phyloP scores from a whole-genome alignment of 2,113 vertebrate genomes.

The Malurus cyaneus region DNA sequence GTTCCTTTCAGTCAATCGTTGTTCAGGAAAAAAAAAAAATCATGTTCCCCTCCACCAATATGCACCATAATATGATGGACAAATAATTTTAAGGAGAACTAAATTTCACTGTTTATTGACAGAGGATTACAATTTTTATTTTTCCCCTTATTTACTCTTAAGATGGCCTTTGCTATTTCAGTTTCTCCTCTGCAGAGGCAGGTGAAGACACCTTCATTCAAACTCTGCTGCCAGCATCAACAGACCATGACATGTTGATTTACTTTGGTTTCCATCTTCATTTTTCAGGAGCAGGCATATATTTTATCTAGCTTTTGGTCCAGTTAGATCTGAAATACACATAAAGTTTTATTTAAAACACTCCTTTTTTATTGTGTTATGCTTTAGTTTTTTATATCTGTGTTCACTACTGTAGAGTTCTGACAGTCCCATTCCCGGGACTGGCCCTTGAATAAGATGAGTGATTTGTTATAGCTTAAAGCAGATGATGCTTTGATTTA shows the following conservation, averaged over 20 bases:
- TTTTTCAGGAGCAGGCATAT: neutral
- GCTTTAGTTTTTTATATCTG: neutral
- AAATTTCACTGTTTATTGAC: neutral
- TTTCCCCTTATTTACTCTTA: neutral
- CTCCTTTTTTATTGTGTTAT: neutral
- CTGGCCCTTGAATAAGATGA: neutral
- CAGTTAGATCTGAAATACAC: neutral
- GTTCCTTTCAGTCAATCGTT: neutral
- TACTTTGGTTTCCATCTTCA: neutral
- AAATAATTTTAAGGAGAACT: neutral
- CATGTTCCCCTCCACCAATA: neutral
- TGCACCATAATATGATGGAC: rapidly evolving
- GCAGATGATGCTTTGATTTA: neutral
- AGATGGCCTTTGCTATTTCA: neutral
- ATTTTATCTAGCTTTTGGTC: neutral
- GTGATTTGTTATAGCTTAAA: neutral
- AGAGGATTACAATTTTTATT: neutral
- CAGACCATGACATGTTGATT: neutral
- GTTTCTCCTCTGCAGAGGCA: neutral
- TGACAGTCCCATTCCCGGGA: neutral
- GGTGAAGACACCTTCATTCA: neutral
- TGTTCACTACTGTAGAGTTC: neutral
- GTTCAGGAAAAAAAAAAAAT: neutral
- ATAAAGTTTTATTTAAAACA: neutral
- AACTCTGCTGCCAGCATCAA: neutral